These are phyloP conservation scores for Plodia interpunctella DNA, from an alignment of 1,140 invertebrate genomes.

Conservation along the genomic window DNA sequence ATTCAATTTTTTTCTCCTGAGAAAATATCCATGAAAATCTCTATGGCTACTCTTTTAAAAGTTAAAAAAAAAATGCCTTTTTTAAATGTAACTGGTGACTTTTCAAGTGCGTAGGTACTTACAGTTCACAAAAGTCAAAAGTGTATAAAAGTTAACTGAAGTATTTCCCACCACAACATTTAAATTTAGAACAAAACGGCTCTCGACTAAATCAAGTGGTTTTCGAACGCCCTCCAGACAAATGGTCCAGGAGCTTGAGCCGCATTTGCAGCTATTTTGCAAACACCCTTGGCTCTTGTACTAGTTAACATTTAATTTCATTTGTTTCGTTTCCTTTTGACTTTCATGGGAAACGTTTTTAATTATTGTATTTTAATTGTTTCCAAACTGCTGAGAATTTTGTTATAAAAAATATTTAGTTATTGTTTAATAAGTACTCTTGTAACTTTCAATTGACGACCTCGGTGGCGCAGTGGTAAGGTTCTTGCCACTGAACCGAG, in stretches of 20 bases:
- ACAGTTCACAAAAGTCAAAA: constrained; percentile 2
- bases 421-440: no score
- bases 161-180: constrained; percentile 37
- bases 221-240: constrained; percentile 38
- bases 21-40: neutral
- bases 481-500: no score
- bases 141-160: constrained; percentile 8
- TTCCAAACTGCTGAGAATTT: neutral
- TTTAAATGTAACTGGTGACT: neutral
- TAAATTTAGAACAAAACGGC: constrained; percentile 30
- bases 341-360: neutral
- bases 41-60: neutral
- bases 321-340: constrained; percentile 20
- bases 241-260: constrained; percentile 28
- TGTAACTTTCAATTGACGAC: no score
- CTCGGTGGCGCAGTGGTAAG: no score
- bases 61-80: neutral
- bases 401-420: neutral
- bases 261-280: constrained; percentile 57
- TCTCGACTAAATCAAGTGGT: constrained; percentile 34
- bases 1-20: neutral
- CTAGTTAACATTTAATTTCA: constrained; percentile 34
- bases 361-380: neutral
- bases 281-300: constrained; percentile 43
- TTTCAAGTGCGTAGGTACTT: neutral